Evolutionary conservation across 2,888 invertebrate genomes (phyloP), one percentile per base, ranked within the genome.

Genomic region (Globia sparganii): DNA sequence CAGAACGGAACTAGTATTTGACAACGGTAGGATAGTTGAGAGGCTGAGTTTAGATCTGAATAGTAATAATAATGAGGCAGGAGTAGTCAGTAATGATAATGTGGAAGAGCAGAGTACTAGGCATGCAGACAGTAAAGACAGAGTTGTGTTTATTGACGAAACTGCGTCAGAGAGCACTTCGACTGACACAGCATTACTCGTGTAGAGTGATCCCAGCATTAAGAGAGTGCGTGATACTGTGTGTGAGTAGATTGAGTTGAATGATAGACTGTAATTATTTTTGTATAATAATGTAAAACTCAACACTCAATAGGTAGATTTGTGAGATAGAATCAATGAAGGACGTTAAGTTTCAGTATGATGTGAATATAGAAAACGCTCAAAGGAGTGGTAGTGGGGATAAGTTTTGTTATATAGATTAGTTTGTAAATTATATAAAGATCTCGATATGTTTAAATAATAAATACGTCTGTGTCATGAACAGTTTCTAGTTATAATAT

Each of bases 21-120:
- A 83, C 4, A 84, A 88, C 46, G 90, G 90, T 21, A 84, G 90
- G 61, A 65, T 90, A 65, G 73, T 90, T 0, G 90, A 90, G 66
- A 77, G 87, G 61, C 74, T 64, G 28, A 77, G 75, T n/a, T 53
- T 78, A 62, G 75, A 84, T 56, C 58, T 69, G 40, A 76, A 78
- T 34, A 76, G 59, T 59, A 56, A 75, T 40, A 64, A 64, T 18
- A 59, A 72, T 73, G 80, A 78, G 13, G 58, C 81, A 25, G 84
- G 56, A 37, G 71, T 58, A 25, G 73, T 75, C 28, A 61, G 40
- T 15, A 43, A 21, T 43, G 75, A 70, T 6, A 69, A 76, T 43
- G 74, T 67, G 1, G 61, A 65, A 56, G 75, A 66, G n/a, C 62
- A 37, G 34, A 59, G 34, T 15, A 59, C 31, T 4, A 53, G 18